phyloP scores from a whole-genome alignment of 2,113 vertebrate species.

The Piprites chloris region DNA sequence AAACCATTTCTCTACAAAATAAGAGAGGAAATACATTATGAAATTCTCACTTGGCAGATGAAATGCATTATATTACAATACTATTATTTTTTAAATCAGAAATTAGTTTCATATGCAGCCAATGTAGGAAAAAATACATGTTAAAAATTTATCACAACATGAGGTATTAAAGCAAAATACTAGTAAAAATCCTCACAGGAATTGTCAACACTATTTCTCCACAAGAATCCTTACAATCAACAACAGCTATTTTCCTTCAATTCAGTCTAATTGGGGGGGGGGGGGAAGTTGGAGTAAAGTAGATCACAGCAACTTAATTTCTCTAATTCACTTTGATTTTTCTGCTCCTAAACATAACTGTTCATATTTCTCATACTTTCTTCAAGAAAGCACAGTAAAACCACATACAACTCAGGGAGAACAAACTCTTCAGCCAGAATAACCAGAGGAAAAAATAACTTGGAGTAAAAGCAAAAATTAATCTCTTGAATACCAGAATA shows the following conservation, averaged over 20 bases:
- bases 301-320: constrained; percentile 35
- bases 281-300: not conserved
- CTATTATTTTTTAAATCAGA: not conserved
- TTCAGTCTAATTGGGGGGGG: not conserved
- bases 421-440: not conserved
- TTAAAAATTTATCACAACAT: not conserved
- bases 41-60: not conserved
- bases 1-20: not conserved
- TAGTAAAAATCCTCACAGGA: not conserved
- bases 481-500: not conserved
- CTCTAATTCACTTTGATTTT: constrained; percentile 8
- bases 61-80: not conserved
- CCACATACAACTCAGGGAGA: not conserved
- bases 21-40: not conserved
- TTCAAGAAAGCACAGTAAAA: constrained; percentile 30
- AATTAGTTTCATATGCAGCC: not conserved
- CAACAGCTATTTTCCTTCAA: not conserved
- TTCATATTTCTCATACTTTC: not conserved
- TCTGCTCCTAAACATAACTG: not conserved
- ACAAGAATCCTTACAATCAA: not conserved
- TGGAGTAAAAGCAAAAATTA: not conserved
- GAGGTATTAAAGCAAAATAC: not conserved
- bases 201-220: not conserved
- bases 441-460: not conserved
- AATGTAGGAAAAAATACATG: not conserved